These are phyloP conservation scores for Percopsis transmontana DNA, from an alignment of 2,113 vertebrate genomes.

Conservation along the genomic window DNA sequence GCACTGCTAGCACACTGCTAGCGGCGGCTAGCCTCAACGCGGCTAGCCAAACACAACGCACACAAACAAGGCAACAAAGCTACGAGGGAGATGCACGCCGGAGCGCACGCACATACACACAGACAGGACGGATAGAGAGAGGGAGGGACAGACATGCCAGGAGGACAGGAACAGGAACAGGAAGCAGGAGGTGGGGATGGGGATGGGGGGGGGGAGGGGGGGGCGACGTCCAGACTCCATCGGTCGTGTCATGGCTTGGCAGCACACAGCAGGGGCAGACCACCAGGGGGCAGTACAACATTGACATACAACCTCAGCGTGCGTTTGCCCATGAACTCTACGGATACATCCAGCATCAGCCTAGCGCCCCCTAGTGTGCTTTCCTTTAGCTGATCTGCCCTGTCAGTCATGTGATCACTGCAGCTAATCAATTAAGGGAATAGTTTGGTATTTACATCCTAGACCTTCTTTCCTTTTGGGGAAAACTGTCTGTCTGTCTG, in stretches of 20 bases:
- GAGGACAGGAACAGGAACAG: neutral
- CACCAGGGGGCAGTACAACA: constrained; percentile 52
- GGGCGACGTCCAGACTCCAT: constrained; percentile 45
- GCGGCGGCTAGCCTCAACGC: no score
- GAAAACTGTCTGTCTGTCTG: no score
- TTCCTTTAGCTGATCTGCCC: no score
- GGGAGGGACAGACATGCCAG: constrained; percentile 3
- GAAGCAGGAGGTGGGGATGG: neutral
- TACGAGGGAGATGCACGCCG: constrained; percentile 27
- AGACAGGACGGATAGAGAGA: constrained; percentile 11
- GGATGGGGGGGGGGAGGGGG: neutral
- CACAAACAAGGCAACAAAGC: neutral
- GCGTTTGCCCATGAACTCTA: neutral
- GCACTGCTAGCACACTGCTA: no score
- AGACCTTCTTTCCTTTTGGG: no score
- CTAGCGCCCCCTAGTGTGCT: no score
- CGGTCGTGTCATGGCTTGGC: constrained; percentile 37
- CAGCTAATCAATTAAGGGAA: no score
- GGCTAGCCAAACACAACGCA: no score
- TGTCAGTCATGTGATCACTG: no score
- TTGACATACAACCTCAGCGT: constrained; percentile 70
- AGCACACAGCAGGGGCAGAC: constrained; percentile 75
- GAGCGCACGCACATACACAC: constrained; percentile 30
- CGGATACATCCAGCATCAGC: no score
- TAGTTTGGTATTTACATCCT: no score